phyloP scores from a whole-genome alignment of 2,888 invertebrate genomes.

The Phortica okadai region DNA sequence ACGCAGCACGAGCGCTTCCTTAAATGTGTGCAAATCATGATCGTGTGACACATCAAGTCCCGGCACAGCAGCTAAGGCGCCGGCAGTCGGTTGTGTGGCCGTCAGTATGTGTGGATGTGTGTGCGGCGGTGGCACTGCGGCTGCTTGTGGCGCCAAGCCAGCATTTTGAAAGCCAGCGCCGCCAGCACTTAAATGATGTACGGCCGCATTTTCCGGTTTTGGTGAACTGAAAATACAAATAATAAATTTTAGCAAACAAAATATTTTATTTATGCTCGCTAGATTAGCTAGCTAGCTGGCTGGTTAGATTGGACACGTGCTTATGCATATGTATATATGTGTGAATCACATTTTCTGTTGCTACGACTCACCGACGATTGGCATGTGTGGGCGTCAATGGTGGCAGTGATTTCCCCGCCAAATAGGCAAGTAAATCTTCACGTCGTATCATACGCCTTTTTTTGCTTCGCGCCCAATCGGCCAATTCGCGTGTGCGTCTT shows the following conservation, averaged over 20 bases:
- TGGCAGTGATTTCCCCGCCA: constrained; percentile 84
- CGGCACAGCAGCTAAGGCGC: constrained; percentile 30
- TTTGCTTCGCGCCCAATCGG: constrained; percentile 86
- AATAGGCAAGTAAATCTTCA: constrained; percentile 86
- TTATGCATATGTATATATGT: neutral
- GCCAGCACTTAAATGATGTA: constrained; percentile 17
- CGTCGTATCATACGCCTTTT: constrained; percentile 83
- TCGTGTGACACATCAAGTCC: constrained; percentile 10
- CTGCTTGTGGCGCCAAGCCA: constrained; percentile 37
- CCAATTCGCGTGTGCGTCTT: constrained; percentile 84
- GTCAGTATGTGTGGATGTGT: constrained; percentile 34
- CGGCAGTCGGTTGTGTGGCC: constrained; percentile 29
- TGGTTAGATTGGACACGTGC: neutral
- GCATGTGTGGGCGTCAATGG: constrained; percentile 77
- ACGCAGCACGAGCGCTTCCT: constrained; percentile 83
- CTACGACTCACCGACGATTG: constrained; percentile 74
- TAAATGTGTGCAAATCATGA: constrained; percentile 83
- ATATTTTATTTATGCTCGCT: neutral
- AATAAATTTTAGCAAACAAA: neutral
- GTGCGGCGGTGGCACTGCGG: neutral
- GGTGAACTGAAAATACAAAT: constrained; percentile 67
- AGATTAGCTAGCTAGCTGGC: neutral
- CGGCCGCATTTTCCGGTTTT: constrained; percentile 56
- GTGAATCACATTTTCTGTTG: neutral
- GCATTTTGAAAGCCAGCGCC: constrained; percentile 34